Percentiles rank a stretch among this genome's conserved stretches.
phyloP scores from a whole-genome alignment of 2,113 vertebrate species.

The Misgurnus anguillicaudatus region DNA sequence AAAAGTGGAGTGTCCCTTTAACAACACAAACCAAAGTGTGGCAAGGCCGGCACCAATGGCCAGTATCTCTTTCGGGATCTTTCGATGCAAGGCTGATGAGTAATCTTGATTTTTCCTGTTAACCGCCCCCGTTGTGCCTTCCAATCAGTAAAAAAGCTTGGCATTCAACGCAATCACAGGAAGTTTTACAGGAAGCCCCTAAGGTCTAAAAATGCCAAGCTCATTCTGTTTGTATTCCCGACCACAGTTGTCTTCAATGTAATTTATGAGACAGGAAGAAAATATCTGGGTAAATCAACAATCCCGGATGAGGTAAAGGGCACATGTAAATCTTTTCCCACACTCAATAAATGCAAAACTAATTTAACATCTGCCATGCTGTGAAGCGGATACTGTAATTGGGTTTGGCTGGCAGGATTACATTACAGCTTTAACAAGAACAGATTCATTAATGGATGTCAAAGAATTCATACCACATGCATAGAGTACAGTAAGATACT shows the following conservation, averaged over 20 bases:
- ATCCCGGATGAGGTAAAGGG: neutral
- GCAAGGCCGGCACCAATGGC: conserved; percentile 11
- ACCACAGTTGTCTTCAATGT: conserved; percentile 36
- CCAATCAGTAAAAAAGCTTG: conserved; percentile 48
- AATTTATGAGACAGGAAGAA: conserved; percentile 52
- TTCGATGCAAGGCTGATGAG: conserved; percentile 26
- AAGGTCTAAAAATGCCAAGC: conserved; percentile 40
- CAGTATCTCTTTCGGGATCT: conserved; percentile 8
- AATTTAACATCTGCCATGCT: neutral
- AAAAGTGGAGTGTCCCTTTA: too few relatives aligned
- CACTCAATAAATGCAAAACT: conserved; percentile 16
- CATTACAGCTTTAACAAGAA: neutral
- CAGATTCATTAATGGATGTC: neutral
- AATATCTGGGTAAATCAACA: conserved; percentile 35
- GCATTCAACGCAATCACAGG: conserved; percentile 59
- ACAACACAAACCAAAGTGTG: neutral
- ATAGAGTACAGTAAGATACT: conserved; percentile 89
- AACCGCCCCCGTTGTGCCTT: conserved; percentile 3
- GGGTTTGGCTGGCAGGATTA: neutral
- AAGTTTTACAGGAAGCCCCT: conserved; percentile 67
- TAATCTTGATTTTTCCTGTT: conserved; percentile 43
- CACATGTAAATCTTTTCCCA: conserved; percentile 27
- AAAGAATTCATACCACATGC: conserved; percentile 83
- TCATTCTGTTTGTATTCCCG: conserved; percentile 48
- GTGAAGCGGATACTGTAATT: neutral